These are phyloP conservation scores for Carcharodon carcharias DNA, from an alignment of 2,797 vertebrate genomes.

Conservation along the genomic window DNA sequence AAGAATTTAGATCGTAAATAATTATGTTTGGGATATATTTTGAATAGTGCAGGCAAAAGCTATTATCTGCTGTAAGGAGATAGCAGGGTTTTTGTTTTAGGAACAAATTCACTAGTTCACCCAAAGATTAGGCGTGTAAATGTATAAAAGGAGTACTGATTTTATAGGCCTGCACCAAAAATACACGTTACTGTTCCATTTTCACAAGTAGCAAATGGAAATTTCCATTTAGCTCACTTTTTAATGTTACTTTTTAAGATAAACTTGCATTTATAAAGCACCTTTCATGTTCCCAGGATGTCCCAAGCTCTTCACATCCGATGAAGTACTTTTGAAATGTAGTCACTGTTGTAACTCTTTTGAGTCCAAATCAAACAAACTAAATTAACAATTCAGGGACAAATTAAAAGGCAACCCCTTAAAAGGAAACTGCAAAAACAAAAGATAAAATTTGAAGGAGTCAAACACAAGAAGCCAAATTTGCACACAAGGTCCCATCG, in stretches of 20 bases:
- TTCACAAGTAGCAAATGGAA: not conserved
- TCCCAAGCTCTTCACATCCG: not conserved
- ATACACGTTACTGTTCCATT: not conserved
- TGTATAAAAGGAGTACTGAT: not conserved
- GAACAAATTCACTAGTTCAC: not conserved
- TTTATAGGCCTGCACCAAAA: not conserved
- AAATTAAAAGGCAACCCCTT: too few species aligned
- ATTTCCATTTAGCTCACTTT: not conserved
- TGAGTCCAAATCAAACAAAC: too few species aligned
- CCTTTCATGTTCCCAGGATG: not conserved
- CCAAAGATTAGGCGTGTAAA: not conserved
- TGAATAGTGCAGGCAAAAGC: not conserved
- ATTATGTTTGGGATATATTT: not conserved
- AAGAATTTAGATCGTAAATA: not conserved
- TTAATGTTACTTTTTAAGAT: not conserved
- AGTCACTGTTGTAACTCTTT: not conserved
- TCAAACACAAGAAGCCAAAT: not conserved
- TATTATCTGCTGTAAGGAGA: not conserved
- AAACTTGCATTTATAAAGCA: not conserved
- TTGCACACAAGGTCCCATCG: not conserved
- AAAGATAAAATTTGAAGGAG: too few species aligned
- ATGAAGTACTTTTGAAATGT: not conserved
- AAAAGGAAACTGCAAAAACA: too few species aligned
- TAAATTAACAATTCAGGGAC: too few species aligned
- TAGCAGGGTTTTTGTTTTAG: not conserved